Base-by-base conservation (phyloP, 1,140 invertebrate species). In the Caenorhabditis brenneri region DNA sequence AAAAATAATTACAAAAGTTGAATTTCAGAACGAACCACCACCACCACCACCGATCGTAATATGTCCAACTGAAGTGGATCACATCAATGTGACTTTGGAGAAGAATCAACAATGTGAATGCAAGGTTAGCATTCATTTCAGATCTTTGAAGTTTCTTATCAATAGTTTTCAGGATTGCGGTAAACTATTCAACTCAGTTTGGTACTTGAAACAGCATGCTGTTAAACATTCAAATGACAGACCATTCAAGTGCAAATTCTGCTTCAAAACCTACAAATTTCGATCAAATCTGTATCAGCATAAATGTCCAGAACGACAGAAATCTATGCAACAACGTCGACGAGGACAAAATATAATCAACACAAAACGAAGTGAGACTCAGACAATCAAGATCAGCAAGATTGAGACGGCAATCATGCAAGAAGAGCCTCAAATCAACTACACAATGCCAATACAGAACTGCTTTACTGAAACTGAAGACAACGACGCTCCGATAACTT, bases 151-250 rank as follows among this genome's bases (percentile, higher is more conserved):
- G 2, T 16, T 33, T n/a, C 10, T 15, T 65, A 12, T 12, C 10
- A n/a, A 12, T 39, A 31, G 0, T 33, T 79, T 84, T 48, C 29
- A 85, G 85, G 89, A 90, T 48, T 90, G 89, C 80, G 89, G 88
- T 4, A 90, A 90, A 74, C 85, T 90, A 22, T 88, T 88, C 81
- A 89, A 89, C 49, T 89, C 88, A 12, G 88, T 89, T 19, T 89
- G 89, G 89, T 90, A 90, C 79, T 79, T 90, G 49, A 91, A 91
- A 55, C 89, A 90, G 65, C 89, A 90, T 58, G 89, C 89, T n/a
- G 89, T 90, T 19, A 90, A 89, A 60, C 89, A 90, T 79, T 86
- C 83, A 83, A 91, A 91, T 55, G 89, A 90, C 74, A 80, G 89
- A 12, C 89, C 89, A 22, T 90, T 91, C 74, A 88, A 91, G 55